Evolutionary conservation across 2,113 vertebrate genomes (phyloP).

Genomic region (Oryctolagus cuniculus): mOryCun1.1 NC_091433.1:163890001-163890500

Average conservation of each 20-base stretch:
- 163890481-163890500: constrained; percentile 31
- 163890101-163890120: constrained; percentile 71
- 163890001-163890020: constrained; percentile 65
- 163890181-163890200: constrained; percentile 48
- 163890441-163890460: not conserved
- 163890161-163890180: constrained; percentile 61
- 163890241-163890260: constrained; percentile 59
- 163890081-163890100: constrained; percentile 46
- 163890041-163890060: constrained; percentile 69
- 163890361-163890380: constrained; percentile 43
- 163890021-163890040: constrained; percentile 16
- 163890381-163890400: constrained; percentile 61
- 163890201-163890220: constrained; percentile 49
- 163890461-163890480: not conserved
- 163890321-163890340: constrained; percentile 53
- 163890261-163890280: constrained; percentile 65
- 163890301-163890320: constrained; percentile 43
- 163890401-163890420: constrained; percentile 22
- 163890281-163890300: constrained; percentile 49
- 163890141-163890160: constrained; percentile 52
- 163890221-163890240: constrained; percentile 62
- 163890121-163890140: constrained; percentile 56
- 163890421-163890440: constrained; percentile 51
- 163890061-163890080: constrained; percentile 55
- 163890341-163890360: constrained; percentile 45